Evolutionary conservation across 2,888 invertebrate species (phyloP), one percentile per base, ranked within the genome.

Genomic region (Hoplodrina blanda): DNA sequence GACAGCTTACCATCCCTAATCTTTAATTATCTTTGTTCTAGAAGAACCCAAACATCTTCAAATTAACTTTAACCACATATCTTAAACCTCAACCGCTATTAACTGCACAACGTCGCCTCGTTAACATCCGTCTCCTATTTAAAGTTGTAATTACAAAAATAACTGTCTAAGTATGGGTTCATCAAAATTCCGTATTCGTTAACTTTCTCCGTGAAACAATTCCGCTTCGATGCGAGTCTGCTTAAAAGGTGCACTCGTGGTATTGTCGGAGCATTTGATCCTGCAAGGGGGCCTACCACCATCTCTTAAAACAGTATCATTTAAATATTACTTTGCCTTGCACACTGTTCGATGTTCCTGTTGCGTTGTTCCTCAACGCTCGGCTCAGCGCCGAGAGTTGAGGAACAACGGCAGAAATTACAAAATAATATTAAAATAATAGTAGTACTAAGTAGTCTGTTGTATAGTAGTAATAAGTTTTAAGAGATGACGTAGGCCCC

Each of bases 141-240:
- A 79, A 86, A 87, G 81, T 87, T 87, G 67, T 85, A 85, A 87
- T 89, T 89, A 85, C 86, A 89, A 88, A 88, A 88, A 89, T 88
- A 89, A 87, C 87, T 80, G 73, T 69, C 73, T 65, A 73, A 83
- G 84, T 87, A 73, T 84, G 85, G 80, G 80, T 88, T 90, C 89
- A 91, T 91, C 89, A 90, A 88, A 90, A 91, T 90, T 89, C 89
- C 83, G 83, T 85, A 78, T 86, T 90, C 87, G 88, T 90, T 90
- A 90, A 90, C 88, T 91, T 91, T 81, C 75, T 81, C 86, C 83
- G 73, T 82, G 84, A 85, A 88, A 89, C 89, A 89, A 89, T 89
- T 88, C 83, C 81, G 74, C 78, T 75, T 78, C 82, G 72, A 79
- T 82, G 83, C 76, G 76, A 75, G 81, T 81, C 85, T 85, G 81